Conservation (phyloP, 2,797 vertebrate species). For the Halcyon badia region DNA sequence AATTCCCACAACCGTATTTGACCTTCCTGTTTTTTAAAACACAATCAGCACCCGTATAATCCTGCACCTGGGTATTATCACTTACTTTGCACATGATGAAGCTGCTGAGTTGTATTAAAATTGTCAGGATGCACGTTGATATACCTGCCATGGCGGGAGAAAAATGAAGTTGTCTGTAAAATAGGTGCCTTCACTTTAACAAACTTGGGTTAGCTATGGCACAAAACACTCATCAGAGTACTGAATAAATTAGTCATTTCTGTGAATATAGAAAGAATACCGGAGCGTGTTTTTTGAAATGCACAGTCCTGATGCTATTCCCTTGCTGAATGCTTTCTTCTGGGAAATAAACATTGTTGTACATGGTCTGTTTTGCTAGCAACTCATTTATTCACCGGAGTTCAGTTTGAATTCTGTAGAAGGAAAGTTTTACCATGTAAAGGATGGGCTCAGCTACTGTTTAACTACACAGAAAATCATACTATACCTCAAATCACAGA, state of each 20-base stretch:
- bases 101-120: background rate
- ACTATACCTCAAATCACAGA: background rate
- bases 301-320: background rate
- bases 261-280: background rate
- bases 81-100: background rate
- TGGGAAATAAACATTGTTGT: background rate
- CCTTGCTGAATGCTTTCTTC: background rate
- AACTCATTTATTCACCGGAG: background rate
- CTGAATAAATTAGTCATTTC: background rate
- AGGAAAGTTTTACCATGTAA: background rate
- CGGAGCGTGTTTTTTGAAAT: background rate
- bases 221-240: background rate
- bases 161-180: background rate
- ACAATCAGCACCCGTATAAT: background rate
- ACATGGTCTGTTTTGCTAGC: background rate
- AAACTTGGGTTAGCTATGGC: background rate
- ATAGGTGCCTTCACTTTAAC: background rate
- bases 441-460: background rate
- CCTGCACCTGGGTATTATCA: background rate
- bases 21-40: conserved; percentile 23
- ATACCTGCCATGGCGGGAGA: background rate
- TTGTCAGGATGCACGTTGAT: background rate
- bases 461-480: background rate
- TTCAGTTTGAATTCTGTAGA: background rate
- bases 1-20: conserved; percentile 39